Conservation (phyloP, 2,797 vertebrate species). For the Gymnoscopelus braueri region DNA sequence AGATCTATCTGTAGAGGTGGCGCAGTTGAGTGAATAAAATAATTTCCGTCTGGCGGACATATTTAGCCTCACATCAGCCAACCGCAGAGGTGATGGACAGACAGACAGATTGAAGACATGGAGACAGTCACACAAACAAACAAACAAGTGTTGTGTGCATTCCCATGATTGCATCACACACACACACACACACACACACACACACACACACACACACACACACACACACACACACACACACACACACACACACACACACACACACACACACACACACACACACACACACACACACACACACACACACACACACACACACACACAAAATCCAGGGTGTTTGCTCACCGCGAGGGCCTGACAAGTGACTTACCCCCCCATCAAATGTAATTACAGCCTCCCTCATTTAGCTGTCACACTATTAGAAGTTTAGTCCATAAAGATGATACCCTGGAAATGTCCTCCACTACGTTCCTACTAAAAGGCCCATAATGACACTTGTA, state of each 20-base stretch:
- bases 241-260: not conserved
- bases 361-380: constrained; percentile 10
- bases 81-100: too few relatives aligned
- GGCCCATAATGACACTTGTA: constrained; percentile 12
- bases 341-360: not conserved
- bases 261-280: not conserved
- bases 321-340: constrained; percentile 4
- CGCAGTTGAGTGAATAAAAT: too few relatives aligned
- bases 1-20: too few relatives aligned
- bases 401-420: constrained; percentile 8
- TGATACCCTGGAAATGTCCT: constrained; percentile 4
- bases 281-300: not conserved
- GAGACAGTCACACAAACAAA: too few relatives aligned
- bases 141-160: too few relatives aligned
- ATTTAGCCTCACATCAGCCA: too few relatives aligned
- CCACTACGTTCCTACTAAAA: not conserved
- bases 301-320: not conserved
- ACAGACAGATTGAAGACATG: too few relatives aligned
- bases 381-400: constrained; percentile 14
- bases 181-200: too few relatives aligned
- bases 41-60: too few relatives aligned
- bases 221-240: not conserved
- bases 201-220: not conserved
- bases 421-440: not conserved
- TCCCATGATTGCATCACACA: too few relatives aligned